Base-by-base conservation (phyloP, 30 jellyfish, hydroid and myxozoan species). In the Turritopsis dohrnii region DNA sequence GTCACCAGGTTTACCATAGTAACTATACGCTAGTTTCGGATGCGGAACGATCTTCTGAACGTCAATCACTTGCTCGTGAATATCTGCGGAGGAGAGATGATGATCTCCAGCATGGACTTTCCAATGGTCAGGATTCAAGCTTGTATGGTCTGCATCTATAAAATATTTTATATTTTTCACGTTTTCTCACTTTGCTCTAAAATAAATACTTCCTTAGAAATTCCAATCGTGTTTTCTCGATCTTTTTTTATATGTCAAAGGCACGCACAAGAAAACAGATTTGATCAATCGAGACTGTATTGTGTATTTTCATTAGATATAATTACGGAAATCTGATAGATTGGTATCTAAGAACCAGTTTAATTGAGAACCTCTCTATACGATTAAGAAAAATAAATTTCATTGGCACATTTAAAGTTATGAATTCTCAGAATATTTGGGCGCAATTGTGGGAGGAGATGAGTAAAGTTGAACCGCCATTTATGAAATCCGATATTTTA, bases 61-160 rank as follows among this genome's bases (percentile, higher is more conserved):
- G 25, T 75, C 31, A 41, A 87, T 60, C 31, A 41, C 41, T 65
- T 93, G 96, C 79, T 93, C 98, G 74, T 74, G 82, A 1, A 24
- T 30, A 24, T 93, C 98, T 52, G 66, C 71, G 31, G 87, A 53
- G 52, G 71, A 75, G 29, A 93, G 90, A 18, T 85, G 85, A 83
- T 88, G 89, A 81, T 93, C 98, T 25, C 98, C 98, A 29, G 96
- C 82, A 18, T 85, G 82, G 18, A 93, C 98, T 16, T 65, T 29
- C 98, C 98, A 93, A 53, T 93, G 96, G 9, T 28, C 60, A 20
- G 86, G 74, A 26, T 82, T 82, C 29, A 72, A 16, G 69, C 85
- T 60, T 29, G 89, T 65, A 71, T 52, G 21, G 5, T 16, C 52
- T 41, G 80, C 75, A 65, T 80, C 87, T 80, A 80, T 1, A 80